These are phyloP conservation scores for Conopomorpha cramerella DNA, from an alignment of 1,140 invertebrate species.

Conservation along the genomic window DNA sequence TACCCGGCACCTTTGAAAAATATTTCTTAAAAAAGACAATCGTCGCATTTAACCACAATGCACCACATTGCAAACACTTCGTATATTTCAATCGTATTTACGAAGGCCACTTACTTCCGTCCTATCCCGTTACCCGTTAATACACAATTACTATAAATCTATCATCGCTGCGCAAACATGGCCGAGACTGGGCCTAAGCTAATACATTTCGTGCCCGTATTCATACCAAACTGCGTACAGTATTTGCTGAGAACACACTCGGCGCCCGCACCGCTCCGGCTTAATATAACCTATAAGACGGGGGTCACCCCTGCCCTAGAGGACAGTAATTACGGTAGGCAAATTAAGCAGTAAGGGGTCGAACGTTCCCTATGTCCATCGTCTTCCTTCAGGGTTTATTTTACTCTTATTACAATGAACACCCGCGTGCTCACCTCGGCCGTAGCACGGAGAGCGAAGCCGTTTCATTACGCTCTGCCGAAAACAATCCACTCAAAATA, in stretches of 20 bases:
- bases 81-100: no score
- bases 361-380: conserved; percentile 45
- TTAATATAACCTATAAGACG: conserved; percentile 57
- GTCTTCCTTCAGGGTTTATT: conserved; percentile 50
- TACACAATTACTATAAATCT: conserved; percentile 62
- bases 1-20: no score
- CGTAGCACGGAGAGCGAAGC: no score
- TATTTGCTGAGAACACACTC: conserved; percentile 55
- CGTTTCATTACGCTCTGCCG: conserved; percentile 60
- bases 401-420: conserved; percentile 60
- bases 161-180: conserved; percentile 56
- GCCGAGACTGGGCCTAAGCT: conserved; percentile 58
- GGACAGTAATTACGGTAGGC: conserved; percentile 63
- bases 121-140: conserved; percentile 60
- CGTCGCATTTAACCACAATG: no score
- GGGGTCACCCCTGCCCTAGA: conserved; percentile 48
- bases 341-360: conserved; percentile 61
- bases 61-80: no score
- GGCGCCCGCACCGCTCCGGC: conserved; percentile 45
- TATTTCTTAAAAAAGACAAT: no score
- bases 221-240: conserved; percentile 56
- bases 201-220: conserved; percentile 60
- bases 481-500: conserved; percentile 62
- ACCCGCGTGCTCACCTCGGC: conserved; percentile 51
- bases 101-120: no score